Evolutionary conservation across 2,888 invertebrate genomes (phyloP), one percentile per base, ranked within the genome.

Genomic region (Baronia brevicornis): DNA sequence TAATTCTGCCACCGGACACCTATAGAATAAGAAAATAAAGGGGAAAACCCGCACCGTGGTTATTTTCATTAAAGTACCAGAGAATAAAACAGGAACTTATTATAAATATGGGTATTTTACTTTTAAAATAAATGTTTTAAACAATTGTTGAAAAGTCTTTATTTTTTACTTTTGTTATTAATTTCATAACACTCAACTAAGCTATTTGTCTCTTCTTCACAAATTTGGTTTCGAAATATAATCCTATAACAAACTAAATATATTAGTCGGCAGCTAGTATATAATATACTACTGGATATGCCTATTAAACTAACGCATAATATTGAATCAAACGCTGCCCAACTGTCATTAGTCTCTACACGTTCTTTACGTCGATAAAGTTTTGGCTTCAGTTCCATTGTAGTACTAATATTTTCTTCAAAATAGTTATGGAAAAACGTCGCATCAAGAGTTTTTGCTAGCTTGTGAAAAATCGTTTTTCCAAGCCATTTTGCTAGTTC

Each of bases 401-500:
- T 17, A 8, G 47, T 36, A 20, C 20, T 36, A 31, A 44, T 52
- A 11, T 37, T 39, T 36, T 42, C 42, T 4, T 44, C 36, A 43
- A 48, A 53, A 34, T 38, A 36, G 9, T 54, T 47, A 33, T 54
- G 43, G 11, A 66, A 28, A 15, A 67, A 43, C 2, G 67, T 60
- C 33, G 64, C 55, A 38, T 75, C 67, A 4, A 86, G 54, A 43
- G 89, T 86, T 32, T 70, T 59, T 2, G 84, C 77, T 13, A 90
- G 55, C 43, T 87, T 72, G 20, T 78, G 69, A 50, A 88, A 89
- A 1, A 87, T 84, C 0, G 84, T 78, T 37, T 65, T 75, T 4
- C 88, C 87, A 1, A 91, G 53, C 89, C 89, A 89, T 44, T 87
- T 82, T 1, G 90, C 89, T 28, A 90, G 56, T 39, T 88, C 85